These are phyloP conservation scores for Anisognathus igniventris DNA, from an alignment of 2,797 vertebrate species.

Conservation along the genomic window DNA sequence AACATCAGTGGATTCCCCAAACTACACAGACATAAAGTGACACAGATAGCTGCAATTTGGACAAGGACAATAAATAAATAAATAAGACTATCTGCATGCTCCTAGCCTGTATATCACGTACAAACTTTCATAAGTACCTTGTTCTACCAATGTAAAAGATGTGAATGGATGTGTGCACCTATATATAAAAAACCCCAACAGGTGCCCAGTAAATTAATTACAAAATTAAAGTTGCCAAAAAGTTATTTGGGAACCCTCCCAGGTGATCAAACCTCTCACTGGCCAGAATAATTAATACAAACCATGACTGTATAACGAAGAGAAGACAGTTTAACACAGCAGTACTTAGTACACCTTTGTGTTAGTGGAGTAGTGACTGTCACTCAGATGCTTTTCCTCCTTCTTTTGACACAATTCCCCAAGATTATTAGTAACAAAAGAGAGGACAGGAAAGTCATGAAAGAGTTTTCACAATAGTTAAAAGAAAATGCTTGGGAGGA, in stretches of 20 bases:
- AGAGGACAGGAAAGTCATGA: background rate
- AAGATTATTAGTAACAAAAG: background rate
- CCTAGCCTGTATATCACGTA: background rate
- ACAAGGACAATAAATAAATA: background rate
- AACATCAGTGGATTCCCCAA: background rate
- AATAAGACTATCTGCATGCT: background rate
- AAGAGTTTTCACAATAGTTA: background rate
- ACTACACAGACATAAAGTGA: background rate
- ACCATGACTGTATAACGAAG: background rate
- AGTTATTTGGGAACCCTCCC: background rate
- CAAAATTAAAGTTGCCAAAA: background rate
- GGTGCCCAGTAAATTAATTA: background rate
- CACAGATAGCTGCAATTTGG: background rate
- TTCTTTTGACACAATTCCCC: background rate
- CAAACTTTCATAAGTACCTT: background rate
- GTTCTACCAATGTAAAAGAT: background rate
- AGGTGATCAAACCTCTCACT: background rate
- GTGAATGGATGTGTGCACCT: background rate
- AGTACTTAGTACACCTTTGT: background rate
- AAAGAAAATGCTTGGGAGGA: background rate
- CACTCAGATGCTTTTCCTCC: background rate
- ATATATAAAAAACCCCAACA: background rate
- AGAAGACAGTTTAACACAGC: background rate
- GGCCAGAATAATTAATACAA: background rate
- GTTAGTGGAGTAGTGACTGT: background rate